Conservation (phyloP, 2,888 invertebrate genomes). For the Dromius quadrimaculatus region DNA sequence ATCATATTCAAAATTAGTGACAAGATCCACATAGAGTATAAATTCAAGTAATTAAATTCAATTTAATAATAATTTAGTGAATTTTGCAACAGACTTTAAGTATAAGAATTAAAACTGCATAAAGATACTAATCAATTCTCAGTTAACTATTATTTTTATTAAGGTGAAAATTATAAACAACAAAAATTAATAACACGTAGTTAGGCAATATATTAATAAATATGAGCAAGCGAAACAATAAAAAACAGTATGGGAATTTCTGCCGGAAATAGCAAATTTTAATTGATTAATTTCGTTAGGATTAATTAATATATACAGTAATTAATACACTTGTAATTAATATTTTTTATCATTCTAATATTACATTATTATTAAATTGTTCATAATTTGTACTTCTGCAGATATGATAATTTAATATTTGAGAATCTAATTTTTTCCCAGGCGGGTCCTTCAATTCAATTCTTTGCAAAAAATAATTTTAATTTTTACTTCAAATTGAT, state of each 20-base stretch:
- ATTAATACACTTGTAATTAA: slow-evolving; percentile 5
- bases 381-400: too few species aligned
- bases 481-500: too few species aligned
- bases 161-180: slow-evolving; percentile 19
- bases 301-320: slow-evolving; percentile 23
- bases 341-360: slow-evolving; percentile 13
- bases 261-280: slow-evolving; percentile 29
- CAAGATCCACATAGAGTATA: slow-evolving; percentile 8
- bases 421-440: too few species aligned
- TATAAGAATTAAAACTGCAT: slow-evolving; percentile 38
- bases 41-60: slow-evolving; percentile 15
- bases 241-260: slow-evolving; percentile 27
- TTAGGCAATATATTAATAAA: slow-evolving; percentile 24
- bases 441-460: too few species aligned
- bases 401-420: too few species aligned
- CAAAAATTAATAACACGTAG: slow-evolving; percentile 17
- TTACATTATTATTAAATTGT: too few species aligned
- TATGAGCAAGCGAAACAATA: slow-evolving; percentile 21
- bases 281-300: slow-evolving; percentile 30
- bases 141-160: slow-evolving; percentile 23
- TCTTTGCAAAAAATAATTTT: too few species aligned
- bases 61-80: slow-evolving; percentile 16
- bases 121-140: slow-evolving; percentile 32
- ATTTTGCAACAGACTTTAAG: slow-evolving; percentile 25
- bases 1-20: slow-evolving; percentile 1